Evolutionary conservation across 1,140 invertebrate genomes (phyloP), one percentile per base, ranked within the genome.

Genomic region (Steinernema feltiae): DNA sequence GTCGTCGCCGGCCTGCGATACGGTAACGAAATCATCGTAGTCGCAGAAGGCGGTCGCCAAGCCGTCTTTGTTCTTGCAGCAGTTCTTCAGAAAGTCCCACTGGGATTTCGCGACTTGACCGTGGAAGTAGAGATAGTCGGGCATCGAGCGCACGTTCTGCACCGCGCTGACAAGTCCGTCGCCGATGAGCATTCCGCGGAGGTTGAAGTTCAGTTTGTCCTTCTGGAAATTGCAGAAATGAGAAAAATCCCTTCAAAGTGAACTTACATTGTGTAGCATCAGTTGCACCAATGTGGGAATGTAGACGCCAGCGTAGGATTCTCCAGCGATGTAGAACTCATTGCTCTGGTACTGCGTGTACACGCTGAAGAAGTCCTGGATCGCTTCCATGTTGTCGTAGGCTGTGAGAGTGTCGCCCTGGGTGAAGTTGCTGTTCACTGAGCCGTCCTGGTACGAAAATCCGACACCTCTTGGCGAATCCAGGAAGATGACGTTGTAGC

Each of bases 401-500:
- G 87, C 80, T 24, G 81, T 80, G 79, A 79, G 46, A 21, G 84
- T 83, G 32, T 80, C 78, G 32, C 30, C 48, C 63, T 72, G 72
- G 27, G 71, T 74, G 12, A 41, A 29, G 48, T 81, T 41, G 32
- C 70, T 48, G 41, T 30, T 32, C 0, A 46, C 63, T 7, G 35
- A 35, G 73, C 71, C 32, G 29, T 79, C 78, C 32, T 87, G 82
- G 79, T 89, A 90, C 0, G 89, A 90, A 76, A 86, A 90, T 0
- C 89, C 89, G 69, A 90, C 89, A 75, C 89, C 89, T 35, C 88
- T 87, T 70, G 89, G 89, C 2, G 89, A 85, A 76, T 90, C 89
- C 29, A 89, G 71, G 78, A 87, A 90, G 0, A 90, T 48, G 29
- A 95, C 92, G 85, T 93, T 94, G 41, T 92, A 92, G 74, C 88